Conservation (phyloP, 2,888 invertebrate species). For the Hipparchia sbordonii region DNA sequence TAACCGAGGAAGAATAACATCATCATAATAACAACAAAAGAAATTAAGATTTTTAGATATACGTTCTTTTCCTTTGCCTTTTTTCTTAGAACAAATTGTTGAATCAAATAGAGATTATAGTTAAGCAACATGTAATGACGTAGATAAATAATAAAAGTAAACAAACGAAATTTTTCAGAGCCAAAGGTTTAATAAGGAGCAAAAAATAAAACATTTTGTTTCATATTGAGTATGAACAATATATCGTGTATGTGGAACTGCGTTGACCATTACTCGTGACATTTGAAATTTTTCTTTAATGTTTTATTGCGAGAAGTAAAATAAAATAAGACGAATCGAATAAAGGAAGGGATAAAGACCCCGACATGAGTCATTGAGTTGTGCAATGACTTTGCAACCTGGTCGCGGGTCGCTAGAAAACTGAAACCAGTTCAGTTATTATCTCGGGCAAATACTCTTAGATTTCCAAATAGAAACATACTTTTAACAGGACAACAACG, state of each 20-base stretch:
- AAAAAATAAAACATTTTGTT: conserved; percentile 8
- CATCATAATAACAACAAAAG: neutral
- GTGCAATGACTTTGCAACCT: conserved; percentile 72
- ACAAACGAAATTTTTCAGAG: too few relatives aligned
- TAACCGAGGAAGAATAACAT: neutral
- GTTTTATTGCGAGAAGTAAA: conserved; percentile 17
- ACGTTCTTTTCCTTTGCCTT: neutral
- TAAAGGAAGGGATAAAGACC: conserved; percentile 66
- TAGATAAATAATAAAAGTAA: too few relatives aligned
- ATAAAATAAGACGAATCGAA: conserved; percentile 54
- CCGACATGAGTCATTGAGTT: conserved; percentile 70
- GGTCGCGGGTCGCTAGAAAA: conserved; percentile 54
- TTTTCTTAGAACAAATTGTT: too few relatives aligned
- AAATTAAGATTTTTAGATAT: neutral
- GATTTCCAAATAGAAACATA: neutral
- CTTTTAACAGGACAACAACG: neutral
- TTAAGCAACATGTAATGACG: too few relatives aligned
- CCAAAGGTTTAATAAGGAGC: too few relatives aligned
- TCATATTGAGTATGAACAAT: conserved; percentile 1
- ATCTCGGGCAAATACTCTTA: conserved; percentile 5
- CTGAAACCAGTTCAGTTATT: too few relatives aligned
- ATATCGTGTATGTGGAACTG: neutral
- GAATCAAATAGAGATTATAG: too few relatives aligned
- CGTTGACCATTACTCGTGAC: conserved; percentile 1
- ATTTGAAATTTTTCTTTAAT: conserved; percentile 7